A percentile compares a stretch with the other conserved stretches of the same genome.
phyloP scores from a whole-genome alignment of 2,113 vertebrate genomes.

The Labeo rohita region DNA sequence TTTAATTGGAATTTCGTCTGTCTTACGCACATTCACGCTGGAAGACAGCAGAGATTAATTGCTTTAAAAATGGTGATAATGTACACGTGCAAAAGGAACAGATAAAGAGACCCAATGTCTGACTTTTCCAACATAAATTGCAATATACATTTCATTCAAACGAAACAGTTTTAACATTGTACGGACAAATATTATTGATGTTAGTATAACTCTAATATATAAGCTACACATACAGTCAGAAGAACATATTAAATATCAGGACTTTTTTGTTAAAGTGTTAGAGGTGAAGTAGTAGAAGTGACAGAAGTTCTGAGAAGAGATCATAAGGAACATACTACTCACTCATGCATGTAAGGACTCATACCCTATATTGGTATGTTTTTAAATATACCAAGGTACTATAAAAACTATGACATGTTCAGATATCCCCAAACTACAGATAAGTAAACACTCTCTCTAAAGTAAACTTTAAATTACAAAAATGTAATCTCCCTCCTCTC shows the following conservation, averaged over 20 bases:
- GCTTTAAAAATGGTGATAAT: conserved; percentile 12
- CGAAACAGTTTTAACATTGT: not conserved
- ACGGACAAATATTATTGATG: not conserved
- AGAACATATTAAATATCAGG: not conserved
- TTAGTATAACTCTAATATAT: not conserved
- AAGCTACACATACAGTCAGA: not conserved
- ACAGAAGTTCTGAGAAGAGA: not conserved
- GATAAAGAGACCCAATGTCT: conserved; percentile 12
- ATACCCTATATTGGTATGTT: not conserved
- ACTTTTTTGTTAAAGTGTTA: not conserved
- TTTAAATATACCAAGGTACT: not conserved
- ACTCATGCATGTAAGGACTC: not conserved
- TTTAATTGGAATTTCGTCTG: conserved; percentile 73
- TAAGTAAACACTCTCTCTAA: not conserved
- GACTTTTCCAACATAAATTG: not conserved
- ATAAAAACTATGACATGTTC: not conserved
- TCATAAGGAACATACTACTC: not conserved
- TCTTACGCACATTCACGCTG: conserved; percentile 59
- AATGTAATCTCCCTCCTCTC: not conserved
- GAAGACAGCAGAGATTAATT: conserved; percentile 27
- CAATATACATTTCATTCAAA: not conserved
- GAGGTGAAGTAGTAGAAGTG: not conserved
- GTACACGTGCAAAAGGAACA: conserved; percentile 1
- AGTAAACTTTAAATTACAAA: not conserved
- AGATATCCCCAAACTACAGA: not conserved